Evolutionary conservation across 2,113 vertebrate genomes (phyloP), one percentile per base, ranked within the genome.

Genomic region (Pycnonotus jocosus): DNA sequence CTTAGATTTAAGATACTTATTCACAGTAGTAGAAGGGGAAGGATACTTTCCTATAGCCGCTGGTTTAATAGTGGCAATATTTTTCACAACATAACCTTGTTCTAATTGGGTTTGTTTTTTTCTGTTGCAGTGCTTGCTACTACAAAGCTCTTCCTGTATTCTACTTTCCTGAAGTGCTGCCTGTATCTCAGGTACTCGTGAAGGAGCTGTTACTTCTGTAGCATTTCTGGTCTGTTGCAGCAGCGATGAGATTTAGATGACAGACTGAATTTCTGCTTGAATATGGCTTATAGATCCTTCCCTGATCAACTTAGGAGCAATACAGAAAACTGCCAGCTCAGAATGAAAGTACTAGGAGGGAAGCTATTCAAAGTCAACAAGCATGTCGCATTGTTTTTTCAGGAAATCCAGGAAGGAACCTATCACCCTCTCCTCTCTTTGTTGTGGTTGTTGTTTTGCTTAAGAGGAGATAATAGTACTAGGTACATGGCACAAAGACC

Each of bases 391-490:
- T 21, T 27, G 10, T 35, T 69, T 70, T 70, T 72, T 57, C 21
- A 58, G 40, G 38, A 96, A 95, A 81, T 54, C 18, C 54, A 71
- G 73, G 31, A 73, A 89, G 95, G 95, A 73, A 31, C 31, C 12
- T 9, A 8, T 20, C 4, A 3, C 2, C 2, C 1, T 22, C 35
- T 44, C 60, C 6, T 56, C 27, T 40, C 16, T n/a, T 10, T 37
- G 28, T 25, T 37, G 38, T 56, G n/a, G 18, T 31, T 27, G 13
- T 47, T 68, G 13, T 9, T 48, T 71, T 40, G 5, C 15, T 57
- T 66, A 24, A 35, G n/a, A 81, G 74, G 40, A 37, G 44, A 12
- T 28, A 60, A 48, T n/a, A n/a, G 30, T 18, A 47, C 25, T 51
- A 42, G 22, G 23, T 81, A 31, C 18, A 8, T 78, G 27, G 5